phyloP scores from a whole-genome alignment of 2,797 vertebrate species.

The Cottoperca gobio region DNA sequence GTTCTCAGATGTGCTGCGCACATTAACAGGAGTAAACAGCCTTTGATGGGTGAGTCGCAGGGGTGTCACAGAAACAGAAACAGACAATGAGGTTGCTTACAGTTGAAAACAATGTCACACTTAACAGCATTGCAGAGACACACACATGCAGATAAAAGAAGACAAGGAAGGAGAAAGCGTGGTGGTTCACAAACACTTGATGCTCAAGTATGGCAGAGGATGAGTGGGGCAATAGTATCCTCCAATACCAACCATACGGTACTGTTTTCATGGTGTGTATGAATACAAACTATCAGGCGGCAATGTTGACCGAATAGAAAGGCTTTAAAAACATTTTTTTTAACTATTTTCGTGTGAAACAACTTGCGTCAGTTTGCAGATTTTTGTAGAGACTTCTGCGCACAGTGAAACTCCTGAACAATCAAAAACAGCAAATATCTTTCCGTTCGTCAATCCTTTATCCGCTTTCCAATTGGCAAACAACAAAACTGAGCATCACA shows the following conservation, averaged over 20 bases:
- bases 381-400: background rate
- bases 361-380: background rate
- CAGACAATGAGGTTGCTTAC: conserved; percentile 52
- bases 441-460: background rate
- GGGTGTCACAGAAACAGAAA: conserved; percentile 59
- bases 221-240: background rate
- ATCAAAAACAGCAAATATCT: background rate
- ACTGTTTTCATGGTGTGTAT: background rate
- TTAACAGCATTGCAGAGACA: conserved; percentile 29
- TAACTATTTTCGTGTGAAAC: background rate
- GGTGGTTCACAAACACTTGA: conserved; percentile 25
- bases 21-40: conserved; percentile 60
- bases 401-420: background rate
- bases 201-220: conserved; percentile 4
- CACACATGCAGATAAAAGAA: conserved; percentile 16
- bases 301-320: background rate
- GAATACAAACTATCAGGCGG: conserved; percentile 2
- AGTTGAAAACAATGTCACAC: conserved; percentile 56
- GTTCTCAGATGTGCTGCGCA: conserved; percentile 54
- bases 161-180: background rate
- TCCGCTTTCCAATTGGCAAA: background rate
- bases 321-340: background rate
- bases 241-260: background rate
- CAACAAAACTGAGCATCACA: background rate
- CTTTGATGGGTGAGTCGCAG: conserved; percentile 63